These are phyloP conservation scores for Cavia aperea DNA, from an alignment of 2,113 vertebrate genomes.

Conservation along the genomic window DNA sequence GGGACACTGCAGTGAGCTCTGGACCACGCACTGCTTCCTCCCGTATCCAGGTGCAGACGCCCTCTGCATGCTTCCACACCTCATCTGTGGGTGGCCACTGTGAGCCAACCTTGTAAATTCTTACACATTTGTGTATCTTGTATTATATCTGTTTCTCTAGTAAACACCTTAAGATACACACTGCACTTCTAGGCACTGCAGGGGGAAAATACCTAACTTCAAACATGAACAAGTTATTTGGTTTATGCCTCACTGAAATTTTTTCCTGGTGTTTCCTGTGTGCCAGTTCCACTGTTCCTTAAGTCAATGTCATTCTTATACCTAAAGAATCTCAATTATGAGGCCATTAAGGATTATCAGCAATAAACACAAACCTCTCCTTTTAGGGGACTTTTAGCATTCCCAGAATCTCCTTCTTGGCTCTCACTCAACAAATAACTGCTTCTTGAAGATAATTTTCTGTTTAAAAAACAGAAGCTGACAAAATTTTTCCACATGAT, in stretches of 20 bases:
- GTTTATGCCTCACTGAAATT: not conserved
- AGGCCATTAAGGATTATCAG: not conserved
- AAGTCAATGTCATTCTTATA: not conserved
- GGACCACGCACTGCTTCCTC: not conserved
- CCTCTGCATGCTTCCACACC: not conserved
- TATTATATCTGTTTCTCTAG: not conserved
- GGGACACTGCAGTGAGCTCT: not conserved
- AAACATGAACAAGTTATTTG: not conserved
- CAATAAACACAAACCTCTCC: not conserved
- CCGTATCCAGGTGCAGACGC: not conserved
- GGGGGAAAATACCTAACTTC: not conserved
- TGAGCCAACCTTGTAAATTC: not conserved
- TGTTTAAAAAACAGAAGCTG: constrained; percentile 38
- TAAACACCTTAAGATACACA: not conserved
- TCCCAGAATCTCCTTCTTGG: not conserved
- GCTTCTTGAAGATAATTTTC: constrained; percentile 28
- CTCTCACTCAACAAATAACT: not conserved
- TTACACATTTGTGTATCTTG: not conserved
- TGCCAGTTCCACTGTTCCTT: not conserved
- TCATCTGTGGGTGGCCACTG: not conserved
- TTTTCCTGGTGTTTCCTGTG: not conserved
- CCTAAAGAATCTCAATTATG: not conserved
- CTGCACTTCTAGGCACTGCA: not conserved
- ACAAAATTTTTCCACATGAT: not conserved
- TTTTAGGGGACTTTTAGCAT: not conserved